These are phyloP conservation scores for Tipula unca DNA, from an alignment of 2,888 invertebrate genomes.

Conservation along the genomic window DNA sequence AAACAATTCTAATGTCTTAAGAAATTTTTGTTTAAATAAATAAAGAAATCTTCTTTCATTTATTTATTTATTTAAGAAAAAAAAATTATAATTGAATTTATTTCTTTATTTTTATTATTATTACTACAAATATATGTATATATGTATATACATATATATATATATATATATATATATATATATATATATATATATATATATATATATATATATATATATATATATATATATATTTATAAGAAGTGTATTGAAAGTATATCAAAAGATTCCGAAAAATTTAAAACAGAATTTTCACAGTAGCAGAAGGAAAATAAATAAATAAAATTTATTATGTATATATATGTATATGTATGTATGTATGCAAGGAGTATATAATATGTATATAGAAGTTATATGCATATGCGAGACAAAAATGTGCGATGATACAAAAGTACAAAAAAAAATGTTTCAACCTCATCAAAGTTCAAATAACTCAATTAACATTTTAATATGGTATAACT, in stretches of 20 bases:
- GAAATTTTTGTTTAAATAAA: constrained; percentile 14
- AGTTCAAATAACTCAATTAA: neutral
- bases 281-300: constrained; percentile 9
- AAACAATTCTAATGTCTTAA: constrained; percentile 14
- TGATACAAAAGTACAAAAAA: neutral
- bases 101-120: constrained; percentile 4
- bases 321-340: neutral
- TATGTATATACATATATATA: neutral
- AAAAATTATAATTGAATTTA: constrained; percentile 1
- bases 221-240: neutral
- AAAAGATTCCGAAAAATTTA: neutral
- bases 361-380: no score
- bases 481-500: neutral
- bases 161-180: neutral
- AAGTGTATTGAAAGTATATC: neutral
- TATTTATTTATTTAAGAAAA: neutral
- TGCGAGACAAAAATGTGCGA: neutral
- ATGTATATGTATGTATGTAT: neutral
- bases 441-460: neutral
- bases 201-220: neutral
- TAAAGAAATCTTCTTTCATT: constrained; percentile 9
- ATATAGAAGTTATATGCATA: neutral
- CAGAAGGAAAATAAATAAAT: neutral
- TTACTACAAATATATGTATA: neutral
- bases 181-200: neutral